Conservation (phyloP, 2,797 vertebrate genomes). For the Phaenicophaeus curvirostris region DNA sequence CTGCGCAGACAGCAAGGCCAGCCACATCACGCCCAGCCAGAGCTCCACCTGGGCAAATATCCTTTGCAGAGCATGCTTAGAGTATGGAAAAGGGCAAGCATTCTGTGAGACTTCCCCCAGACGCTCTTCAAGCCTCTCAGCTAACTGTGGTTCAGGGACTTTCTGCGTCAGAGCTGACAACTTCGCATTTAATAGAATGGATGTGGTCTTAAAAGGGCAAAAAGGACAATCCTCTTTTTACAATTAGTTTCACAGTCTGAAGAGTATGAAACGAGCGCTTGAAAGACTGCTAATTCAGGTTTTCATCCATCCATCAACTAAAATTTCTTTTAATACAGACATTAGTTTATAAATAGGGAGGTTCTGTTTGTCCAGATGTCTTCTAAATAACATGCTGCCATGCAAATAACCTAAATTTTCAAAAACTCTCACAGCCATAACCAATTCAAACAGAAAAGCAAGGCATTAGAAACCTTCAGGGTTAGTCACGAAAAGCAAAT, state of each 20-base stretch:
- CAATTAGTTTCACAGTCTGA: background rate
- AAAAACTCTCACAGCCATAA: background rate
- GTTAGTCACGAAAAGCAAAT: slow-evolving; percentile 47
- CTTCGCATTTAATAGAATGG: background rate
- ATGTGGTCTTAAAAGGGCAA: background rate
- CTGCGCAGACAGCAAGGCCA: background rate
- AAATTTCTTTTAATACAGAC: background rate
- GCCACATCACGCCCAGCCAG: fast-evolving
- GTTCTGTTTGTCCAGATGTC: slow-evolving; percentile 11
- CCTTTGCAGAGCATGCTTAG: background rate
- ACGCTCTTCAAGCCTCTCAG: background rate
- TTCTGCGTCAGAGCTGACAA: background rate
- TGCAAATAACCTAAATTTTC: slow-evolving; percentile 17
- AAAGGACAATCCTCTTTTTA: background rate
- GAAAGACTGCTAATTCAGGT: background rate
- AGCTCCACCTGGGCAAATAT: background rate
- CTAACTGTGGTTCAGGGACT: background rate
- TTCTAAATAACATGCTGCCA: slow-evolving; percentile 2
- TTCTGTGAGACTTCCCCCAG: background rate
- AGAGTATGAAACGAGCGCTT: background rate
- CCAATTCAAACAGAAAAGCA: background rate
- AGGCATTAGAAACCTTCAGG: background rate
- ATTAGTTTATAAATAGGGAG: background rate
- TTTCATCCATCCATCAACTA: background rate
- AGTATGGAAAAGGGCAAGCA: background rate